These are phyloP conservation scores for Crypturellus undulatus DNA, from an alignment of 2,113 vertebrate species.

Conservation along the genomic window DNA sequence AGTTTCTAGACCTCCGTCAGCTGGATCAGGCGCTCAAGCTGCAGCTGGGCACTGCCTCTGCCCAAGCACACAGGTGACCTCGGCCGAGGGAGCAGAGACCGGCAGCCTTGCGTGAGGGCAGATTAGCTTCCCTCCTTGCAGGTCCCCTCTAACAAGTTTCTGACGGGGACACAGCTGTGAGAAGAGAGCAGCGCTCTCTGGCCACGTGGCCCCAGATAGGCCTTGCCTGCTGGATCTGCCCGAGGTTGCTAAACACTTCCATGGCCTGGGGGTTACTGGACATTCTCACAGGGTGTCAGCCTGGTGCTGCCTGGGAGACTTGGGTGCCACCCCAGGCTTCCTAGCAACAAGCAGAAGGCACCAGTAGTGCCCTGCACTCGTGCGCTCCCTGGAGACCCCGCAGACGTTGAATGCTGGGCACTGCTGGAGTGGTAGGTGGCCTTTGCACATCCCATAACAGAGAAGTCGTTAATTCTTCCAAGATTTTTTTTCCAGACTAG, in stretches of 20 bases:
- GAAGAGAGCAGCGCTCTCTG: not conserved
- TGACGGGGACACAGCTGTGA: fast-evolving
- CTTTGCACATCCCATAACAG: not conserved
- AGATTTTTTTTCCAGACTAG: not conserved
- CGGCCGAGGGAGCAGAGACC: too few relatives aligned
- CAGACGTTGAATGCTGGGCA: not conserved
- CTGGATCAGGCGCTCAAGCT: not conserved
- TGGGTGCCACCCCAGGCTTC: not conserved
- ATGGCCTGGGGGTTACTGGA: not conserved
- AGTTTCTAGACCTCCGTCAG: not conserved
- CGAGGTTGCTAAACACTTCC: not conserved
- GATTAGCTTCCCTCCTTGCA: not conserved
- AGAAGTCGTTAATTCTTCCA: not conserved
- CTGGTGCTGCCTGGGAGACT: not conserved
- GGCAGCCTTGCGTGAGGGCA: not conserved
- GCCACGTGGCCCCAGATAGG: fast-evolving
- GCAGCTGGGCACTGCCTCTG: not conserved
- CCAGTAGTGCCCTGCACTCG: not conserved
- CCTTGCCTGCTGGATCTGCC: not conserved
- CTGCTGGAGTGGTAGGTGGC: not conserved
- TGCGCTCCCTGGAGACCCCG: not conserved
- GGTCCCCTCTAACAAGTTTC: not conserved
- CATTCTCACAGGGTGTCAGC: too few relatives aligned
- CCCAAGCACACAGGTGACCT: not conserved
- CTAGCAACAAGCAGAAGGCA: not conserved